Evolutionary conservation across 2,888 invertebrate genomes (phyloP).

Genomic region (Drosophila ustulata): DNA sequence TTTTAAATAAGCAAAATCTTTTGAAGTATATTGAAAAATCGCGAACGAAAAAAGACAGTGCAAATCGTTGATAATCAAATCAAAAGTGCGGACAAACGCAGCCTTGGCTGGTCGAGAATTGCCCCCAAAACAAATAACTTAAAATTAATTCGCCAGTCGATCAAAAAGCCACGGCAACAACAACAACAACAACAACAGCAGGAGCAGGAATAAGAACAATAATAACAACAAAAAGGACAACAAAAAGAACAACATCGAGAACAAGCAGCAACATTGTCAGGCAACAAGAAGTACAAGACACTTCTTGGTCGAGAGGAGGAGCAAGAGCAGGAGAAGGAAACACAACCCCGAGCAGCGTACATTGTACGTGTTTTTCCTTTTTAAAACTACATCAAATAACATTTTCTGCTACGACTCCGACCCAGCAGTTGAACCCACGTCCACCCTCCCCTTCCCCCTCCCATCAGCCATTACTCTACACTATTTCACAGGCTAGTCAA

Average conservation of each 20-base stretch:
- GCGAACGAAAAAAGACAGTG: constrained; percentile 15
- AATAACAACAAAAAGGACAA: constrained; percentile 15
- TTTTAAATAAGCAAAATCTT: neutral
- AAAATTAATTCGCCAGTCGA: constrained; percentile 52
- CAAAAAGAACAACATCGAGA: constrained; percentile 7
- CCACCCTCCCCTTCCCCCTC: neutral
- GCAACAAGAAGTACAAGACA: constrained; percentile 23
- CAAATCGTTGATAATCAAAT: constrained; percentile 19
- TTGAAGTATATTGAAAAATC: neutral
- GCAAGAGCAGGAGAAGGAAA: neutral
- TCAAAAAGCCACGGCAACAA: constrained; percentile 38
- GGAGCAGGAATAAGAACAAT: constrained; percentile 4
- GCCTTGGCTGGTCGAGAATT: constrained; percentile 29
- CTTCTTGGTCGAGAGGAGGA: constrained; percentile 14
- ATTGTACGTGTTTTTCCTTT: constrained; percentile 61
- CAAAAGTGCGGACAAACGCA: constrained; percentile 21
- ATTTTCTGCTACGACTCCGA: constrained; percentile 44
- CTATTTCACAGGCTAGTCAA: constrained; percentile 34
- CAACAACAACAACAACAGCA: constrained; percentile 17
- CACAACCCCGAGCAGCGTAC: constrained; percentile 23
- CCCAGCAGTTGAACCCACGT: constrained; percentile 14
- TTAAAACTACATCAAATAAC: constrained; percentile 65
- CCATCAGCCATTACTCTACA: neutral
- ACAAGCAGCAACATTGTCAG: constrained; percentile 22
- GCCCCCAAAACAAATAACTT: constrained; percentile 61